Conservation (phyloP, 2,888 invertebrate species). For the Rhorus exstirpatorius region DNA sequence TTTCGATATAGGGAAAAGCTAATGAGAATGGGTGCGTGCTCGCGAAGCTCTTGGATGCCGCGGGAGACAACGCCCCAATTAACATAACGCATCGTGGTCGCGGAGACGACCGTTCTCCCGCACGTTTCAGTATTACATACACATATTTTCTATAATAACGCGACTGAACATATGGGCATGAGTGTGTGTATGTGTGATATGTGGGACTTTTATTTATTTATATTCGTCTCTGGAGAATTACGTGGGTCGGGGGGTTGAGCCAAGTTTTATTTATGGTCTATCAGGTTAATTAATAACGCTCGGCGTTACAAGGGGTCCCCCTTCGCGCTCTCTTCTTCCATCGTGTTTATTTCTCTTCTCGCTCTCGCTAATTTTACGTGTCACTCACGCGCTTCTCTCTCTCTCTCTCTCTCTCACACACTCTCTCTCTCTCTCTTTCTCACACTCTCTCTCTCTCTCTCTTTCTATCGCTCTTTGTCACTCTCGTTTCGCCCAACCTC, state of each 20-base stretch:
- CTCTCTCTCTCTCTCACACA: slow-evolving; percentile 57
- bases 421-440: slow-evolving; percentile 50
- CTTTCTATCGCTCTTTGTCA: slow-evolving; percentile 55
- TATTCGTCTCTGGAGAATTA: slow-evolving; percentile 74
- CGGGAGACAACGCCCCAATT: slow-evolving; percentile 86
- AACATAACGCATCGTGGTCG: slow-evolving; percentile 83
- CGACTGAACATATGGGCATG: background rate
- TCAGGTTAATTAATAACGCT: slow-evolving; percentile 85
- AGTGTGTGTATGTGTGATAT: slow-evolving; percentile 37
- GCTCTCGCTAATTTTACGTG: slow-evolving; percentile 33
- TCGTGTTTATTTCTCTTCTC: slow-evolving; percentile 22
- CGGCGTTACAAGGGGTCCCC: slow-evolving; percentile 63
- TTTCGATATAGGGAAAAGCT: slow-evolving; percentile 77
- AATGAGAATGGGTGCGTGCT: slow-evolving; percentile 85
- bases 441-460: slow-evolving; percentile 54
- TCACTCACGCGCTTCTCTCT: slow-evolving; percentile 18
- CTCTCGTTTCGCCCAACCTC: slow-evolving; percentile 39
- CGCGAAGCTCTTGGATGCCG: slow-evolving; percentile 71
- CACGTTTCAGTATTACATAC: slow-evolving; percentile 25
- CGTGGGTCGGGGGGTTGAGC: slow-evolving; percentile 70
- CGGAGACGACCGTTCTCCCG: slow-evolving; percentile 36
- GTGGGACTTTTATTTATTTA: slow-evolving; percentile 85
- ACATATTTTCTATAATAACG: slow-evolving; percentile 55
- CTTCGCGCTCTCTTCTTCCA: slow-evolving; percentile 19
- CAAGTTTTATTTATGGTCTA: slow-evolving; percentile 84